A percentile compares a stretch with the other conserved stretches of the same genome.
Conservation (phyloP, 2,888 invertebrate genomes). For the Mactromeris polynyma region DNA sequence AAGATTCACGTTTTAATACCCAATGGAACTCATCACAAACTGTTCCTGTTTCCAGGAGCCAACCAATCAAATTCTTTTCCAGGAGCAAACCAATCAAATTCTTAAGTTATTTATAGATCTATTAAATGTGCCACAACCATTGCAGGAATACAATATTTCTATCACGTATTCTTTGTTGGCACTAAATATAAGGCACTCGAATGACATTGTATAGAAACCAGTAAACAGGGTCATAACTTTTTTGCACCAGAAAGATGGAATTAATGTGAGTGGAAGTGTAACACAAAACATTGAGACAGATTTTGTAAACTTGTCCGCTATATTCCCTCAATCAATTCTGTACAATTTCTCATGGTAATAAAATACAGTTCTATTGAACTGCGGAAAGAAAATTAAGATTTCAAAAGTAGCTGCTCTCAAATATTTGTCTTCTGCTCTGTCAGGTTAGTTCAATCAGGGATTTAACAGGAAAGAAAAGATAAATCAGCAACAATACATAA, state of each 20-base stretch:
- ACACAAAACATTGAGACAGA: too few relatives aligned
- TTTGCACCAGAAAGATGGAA: too few relatives aligned
- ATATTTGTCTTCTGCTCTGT: background rate
- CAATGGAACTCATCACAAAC: background rate
- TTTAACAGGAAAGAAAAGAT: background rate
- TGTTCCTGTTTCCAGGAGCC: background rate
- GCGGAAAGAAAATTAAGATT: background rate
- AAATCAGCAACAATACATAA: background rate
- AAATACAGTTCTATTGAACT: background rate
- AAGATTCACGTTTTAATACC: background rate
- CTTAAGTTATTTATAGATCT: background rate
- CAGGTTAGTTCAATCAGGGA: background rate
- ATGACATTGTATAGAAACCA: too few relatives aligned
- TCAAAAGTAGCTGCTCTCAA: background rate
- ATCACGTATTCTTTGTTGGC: too few relatives aligned
- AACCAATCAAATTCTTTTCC: background rate
- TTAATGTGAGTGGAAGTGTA: too few relatives aligned
- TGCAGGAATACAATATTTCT: too few relatives aligned
- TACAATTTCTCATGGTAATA: background rate
- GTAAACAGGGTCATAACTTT: too few relatives aligned
- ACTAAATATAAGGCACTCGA: too few relatives aligned
- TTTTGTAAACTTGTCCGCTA: too few relatives aligned
- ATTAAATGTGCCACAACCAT: background rate
- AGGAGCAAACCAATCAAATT: background rate
- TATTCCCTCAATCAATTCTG: background rate